phyloP scores from a whole-genome alignment of 1,140 invertebrate species.

The Mizuhopecten yessoensis region DNA sequence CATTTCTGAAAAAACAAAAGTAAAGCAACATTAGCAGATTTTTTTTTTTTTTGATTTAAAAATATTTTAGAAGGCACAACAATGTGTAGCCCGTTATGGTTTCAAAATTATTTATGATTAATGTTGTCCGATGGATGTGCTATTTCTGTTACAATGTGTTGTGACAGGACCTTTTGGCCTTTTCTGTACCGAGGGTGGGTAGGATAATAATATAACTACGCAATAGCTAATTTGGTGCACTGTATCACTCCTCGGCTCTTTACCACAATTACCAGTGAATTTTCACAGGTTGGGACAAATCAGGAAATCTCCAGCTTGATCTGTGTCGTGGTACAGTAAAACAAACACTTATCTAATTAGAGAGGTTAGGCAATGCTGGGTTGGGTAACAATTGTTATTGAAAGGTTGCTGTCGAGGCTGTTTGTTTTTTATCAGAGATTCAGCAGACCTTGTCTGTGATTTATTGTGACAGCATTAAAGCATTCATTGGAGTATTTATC shows the following conservation, averaged over 20 bases:
- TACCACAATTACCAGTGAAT: background rate
- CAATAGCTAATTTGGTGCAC: background rate
- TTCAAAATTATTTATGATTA: no score
- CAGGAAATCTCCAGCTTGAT: background rate
- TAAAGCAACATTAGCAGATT: no score
- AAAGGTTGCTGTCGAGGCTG: background rate
- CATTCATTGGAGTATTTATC: background rate
- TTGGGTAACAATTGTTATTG: constrained; percentile 38
- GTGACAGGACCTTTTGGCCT: background rate
- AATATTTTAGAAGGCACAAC: no score
- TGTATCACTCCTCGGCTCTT: background rate
- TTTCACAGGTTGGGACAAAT: background rate
- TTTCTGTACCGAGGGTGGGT: background rate
- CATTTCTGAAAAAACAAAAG: no score
- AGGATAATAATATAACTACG: no score
- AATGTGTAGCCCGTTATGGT: no score
- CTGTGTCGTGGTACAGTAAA: background rate
- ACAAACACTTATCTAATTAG: background rate
- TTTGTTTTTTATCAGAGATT: background rate
- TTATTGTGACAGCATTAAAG: background rate
- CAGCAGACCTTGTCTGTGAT: background rate
- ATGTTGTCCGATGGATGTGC: no score
- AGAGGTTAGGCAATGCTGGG: background rate
- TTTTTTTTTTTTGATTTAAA: no score
- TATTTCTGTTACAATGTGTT: background rate